Evolutionary conservation across 2,888 invertebrate genomes (phyloP), one percentile per base, ranked within the genome.

Genomic region (Thecophora atra): DNA sequence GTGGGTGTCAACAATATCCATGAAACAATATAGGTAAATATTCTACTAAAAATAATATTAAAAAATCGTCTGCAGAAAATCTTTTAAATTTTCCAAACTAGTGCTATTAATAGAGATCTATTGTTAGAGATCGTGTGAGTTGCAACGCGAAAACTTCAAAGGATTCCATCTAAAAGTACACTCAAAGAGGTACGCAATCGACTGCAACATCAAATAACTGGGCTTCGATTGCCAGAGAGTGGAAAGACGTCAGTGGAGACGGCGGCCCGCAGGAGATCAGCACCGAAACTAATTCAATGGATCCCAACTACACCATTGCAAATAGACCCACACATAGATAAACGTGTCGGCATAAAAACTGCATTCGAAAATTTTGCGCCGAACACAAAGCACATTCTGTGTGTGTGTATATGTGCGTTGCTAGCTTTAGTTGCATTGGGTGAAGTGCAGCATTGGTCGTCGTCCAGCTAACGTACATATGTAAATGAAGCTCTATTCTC

Each of bases 271-370:
- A 54, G 21, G 19, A 51, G 54, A 54, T 54, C 21, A 21, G 54
- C 54, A 21, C n/a, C 24, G 19, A 21, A 54, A 24, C 54, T 54
- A 54, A 54, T 54, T 19, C 24, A 54, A 7, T 54, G n/a, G 24
- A 54, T 4, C 17, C 28, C 19, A 68, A 42, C 37, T 70, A 69
- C 62, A 64, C 69, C 70, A 56, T 60, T 42, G 58, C 47, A 42
- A 71, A 65, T 68, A 71, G 21, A 66, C 70, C 15, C 42, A 62
- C 72, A 21, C 30, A 71, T 65, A 63, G 58, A 70, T 56, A 67
- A 24, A 28, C 30, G 66, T 47, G 19, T 24, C 13, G 28, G 19
- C 67, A 37, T 54, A 28, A 67, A 47, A 67, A 67, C 15, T 54
- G 54, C 67, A 67, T 67, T 54, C 67, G 67, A 54, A 54, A 54